phyloP scores from a whole-genome alignment of 1,140 invertebrate genomes.

The Thrips palmi region DNA sequence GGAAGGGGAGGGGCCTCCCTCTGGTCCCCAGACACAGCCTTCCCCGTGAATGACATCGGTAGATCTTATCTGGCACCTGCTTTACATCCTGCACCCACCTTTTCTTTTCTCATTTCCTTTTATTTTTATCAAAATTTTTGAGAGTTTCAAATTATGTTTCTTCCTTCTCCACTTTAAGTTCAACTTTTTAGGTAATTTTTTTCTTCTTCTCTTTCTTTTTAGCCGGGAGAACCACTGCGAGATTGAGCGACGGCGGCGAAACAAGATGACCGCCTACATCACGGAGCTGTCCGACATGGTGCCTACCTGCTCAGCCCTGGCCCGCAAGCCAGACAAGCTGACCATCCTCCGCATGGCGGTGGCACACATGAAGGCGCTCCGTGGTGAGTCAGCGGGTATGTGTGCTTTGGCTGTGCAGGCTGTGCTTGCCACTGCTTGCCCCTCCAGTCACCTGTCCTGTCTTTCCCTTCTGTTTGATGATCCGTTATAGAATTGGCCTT shows the following conservation, averaged over 20 bases:
- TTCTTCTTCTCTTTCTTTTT: slow-evolving; percentile 19
- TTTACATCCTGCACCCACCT: background rate
- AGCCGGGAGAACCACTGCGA: slow-evolving; percentile 98
- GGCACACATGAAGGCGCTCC: slow-evolving; percentile 93
- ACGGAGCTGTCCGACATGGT: slow-evolving; percentile 99
- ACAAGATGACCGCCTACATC: slow-evolving; percentile 99
- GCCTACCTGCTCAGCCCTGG: slow-evolving; percentile 91
- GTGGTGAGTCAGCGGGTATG: slow-evolving; percentile 42
- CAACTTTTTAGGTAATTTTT: slow-evolving; percentile 1
- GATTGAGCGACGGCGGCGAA: slow-evolving; percentile 90
- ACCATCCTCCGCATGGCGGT: slow-evolving; percentile 99
- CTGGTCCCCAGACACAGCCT: too few species aligned
- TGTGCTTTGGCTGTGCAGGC: too few species aligned
- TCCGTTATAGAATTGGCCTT: too few species aligned
- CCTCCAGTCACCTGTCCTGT: too few species aligned
- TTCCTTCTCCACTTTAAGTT: background rate
- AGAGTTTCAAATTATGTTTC: background rate
- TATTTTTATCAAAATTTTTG: background rate
- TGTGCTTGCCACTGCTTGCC: too few species aligned
- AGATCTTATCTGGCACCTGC: background rate
- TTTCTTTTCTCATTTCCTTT: background rate
- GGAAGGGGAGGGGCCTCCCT: too few species aligned
- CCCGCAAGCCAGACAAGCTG: slow-evolving; percentile 96
- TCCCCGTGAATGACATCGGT: slow-evolving; percentile 7
- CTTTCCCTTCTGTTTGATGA: too few species aligned